phyloP scores from a whole-genome alignment of 2,797 vertebrate species.

The Hephaestus fuliginosus region DNA sequence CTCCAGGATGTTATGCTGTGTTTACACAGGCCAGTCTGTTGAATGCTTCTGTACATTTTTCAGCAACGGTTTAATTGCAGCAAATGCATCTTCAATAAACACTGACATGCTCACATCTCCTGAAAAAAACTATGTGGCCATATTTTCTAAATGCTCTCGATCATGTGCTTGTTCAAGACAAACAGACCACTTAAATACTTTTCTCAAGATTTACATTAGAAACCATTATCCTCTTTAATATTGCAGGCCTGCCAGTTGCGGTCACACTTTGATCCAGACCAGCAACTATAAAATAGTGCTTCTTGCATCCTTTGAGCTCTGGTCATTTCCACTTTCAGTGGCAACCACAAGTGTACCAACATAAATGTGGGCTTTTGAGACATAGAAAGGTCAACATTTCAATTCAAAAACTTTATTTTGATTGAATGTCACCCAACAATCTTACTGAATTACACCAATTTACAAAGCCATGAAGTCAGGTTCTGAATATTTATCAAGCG shows the following conservation, averaged over 20 bases:
- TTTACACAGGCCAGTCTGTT: neutral
- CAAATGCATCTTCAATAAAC: neutral
- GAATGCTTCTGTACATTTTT: neutral
- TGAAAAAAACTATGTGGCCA: neutral
- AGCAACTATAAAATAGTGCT: slow-evolving; percentile 4
- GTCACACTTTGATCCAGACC: slow-evolving; percentile 23
- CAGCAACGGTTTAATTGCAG: neutral
- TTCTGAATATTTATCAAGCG: neutral
- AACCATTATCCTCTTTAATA: slow-evolving; percentile 14
- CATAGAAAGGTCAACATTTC: slow-evolving; percentile 1
- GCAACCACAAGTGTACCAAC: neutral
- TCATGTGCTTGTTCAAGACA: slow-evolving; percentile 10
- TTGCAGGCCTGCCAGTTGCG: neutral
- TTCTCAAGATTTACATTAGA: neutral
- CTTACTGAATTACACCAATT: slow-evolving; percentile 4
- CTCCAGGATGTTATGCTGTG: neutral
- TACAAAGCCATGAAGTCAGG: slow-evolving; percentile 10
- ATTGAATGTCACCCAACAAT: slow-evolving; percentile 6
- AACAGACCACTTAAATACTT: neutral
- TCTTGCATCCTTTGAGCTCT: slow-evolving; percentile 15
- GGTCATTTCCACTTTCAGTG: neutral
- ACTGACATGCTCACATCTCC: neutral
- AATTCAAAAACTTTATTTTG: neutral
- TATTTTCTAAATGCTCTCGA: neutral
- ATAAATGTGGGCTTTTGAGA: neutral